Evolutionary conservation across 2,888 invertebrate genomes (phyloP), one percentile per base, ranked within the genome.

Genomic region (Dolichomitus sp.): DNA sequence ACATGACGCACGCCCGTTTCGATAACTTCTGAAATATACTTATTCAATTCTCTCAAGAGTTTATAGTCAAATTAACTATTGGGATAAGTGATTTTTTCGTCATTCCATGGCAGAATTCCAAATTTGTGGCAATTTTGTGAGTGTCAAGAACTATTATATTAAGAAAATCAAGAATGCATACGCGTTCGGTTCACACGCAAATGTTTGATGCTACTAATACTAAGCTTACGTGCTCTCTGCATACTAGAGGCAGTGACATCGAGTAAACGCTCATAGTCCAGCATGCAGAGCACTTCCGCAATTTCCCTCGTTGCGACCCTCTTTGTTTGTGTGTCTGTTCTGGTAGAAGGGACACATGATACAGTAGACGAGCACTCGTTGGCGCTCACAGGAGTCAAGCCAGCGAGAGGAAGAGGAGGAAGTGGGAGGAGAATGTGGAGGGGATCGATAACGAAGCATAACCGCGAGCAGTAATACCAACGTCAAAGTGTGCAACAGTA

Each of bases 371-470:
- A 23, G 33, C 52, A 52, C 37, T 33, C 69, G 69, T 37, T 54
- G 11, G 11, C 37, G 52, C 42, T 72, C 57, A 17, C 70, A 42
- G 45, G 42, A 59, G 45, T 72, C 70, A 72, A 72, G 57, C 70
- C 59, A 17, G 37, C 6, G 42, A 33, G 54, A 40, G 69, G 33
- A 42, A 27, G 40, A 70, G 70, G 54, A 42, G n/a, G 27, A 57
- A 42, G 69, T 54, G 54, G 54, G 40, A 6, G 11, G 42, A 57
- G 27, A 42, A 72, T 30, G 59, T 40, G 33, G 52, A 11, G 72
- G 59, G 59, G 33, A 59, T 72, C 59, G 72, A 72, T 72, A 72
- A 59, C 59, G 59, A 59, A 59, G 59, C 59, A 57, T 45, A 72
- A 72, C 72, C 59, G 23, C 72, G 59, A 59, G 45, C 59, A 19